Percentiles rank a stretch among this genome's conserved stretches.
phyloP scores from a whole-genome alignment of 1,140 invertebrate genomes.

The Conopomorpha cramerella region DNA sequence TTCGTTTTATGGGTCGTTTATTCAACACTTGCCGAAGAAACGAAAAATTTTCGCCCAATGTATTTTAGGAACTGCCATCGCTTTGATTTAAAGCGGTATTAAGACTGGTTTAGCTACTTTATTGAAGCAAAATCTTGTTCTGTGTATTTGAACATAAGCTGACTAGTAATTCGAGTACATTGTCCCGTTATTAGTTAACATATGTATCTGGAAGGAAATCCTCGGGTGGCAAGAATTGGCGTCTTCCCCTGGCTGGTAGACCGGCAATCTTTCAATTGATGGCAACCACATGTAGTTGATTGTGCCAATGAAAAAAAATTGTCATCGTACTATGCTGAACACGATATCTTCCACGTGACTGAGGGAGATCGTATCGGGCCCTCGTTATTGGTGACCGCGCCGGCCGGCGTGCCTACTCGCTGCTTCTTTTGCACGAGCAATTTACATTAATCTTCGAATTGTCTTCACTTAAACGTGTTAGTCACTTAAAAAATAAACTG shows the following conservation, averaged over 20 bases:
- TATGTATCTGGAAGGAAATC: constrained; percentile 50
- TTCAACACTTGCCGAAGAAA: background rate
- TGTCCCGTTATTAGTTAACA: constrained; percentile 1
- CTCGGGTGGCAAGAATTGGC: constrained; percentile 43
- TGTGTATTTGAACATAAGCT: background rate
- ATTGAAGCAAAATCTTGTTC: background rate
- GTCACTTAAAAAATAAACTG: too few species aligned
- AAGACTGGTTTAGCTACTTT: background rate
- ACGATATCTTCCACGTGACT: constrained; percentile 8
- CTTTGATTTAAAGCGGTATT: background rate
- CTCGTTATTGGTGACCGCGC: too few species aligned
- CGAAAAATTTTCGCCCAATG: background rate
- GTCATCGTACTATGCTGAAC: constrained; percentile 14
- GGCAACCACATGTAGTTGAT: constrained; percentile 34
- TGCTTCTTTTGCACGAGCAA: too few species aligned
- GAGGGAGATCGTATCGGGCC: too few species aligned
- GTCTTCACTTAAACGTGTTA: too few species aligned
- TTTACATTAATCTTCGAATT: too few species aligned
- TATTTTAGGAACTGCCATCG: too few species aligned
- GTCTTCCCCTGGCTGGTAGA: constrained; percentile 42
- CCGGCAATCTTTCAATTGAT: constrained; percentile 50
- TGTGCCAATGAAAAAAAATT: constrained; percentile 56
- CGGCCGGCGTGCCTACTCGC: too few species aligned
- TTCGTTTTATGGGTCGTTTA: background rate
- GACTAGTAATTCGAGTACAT: background rate